phyloP scores from a whole-genome alignment of 2,113 vertebrate species.

The Grammomys surdaster region DNA sequence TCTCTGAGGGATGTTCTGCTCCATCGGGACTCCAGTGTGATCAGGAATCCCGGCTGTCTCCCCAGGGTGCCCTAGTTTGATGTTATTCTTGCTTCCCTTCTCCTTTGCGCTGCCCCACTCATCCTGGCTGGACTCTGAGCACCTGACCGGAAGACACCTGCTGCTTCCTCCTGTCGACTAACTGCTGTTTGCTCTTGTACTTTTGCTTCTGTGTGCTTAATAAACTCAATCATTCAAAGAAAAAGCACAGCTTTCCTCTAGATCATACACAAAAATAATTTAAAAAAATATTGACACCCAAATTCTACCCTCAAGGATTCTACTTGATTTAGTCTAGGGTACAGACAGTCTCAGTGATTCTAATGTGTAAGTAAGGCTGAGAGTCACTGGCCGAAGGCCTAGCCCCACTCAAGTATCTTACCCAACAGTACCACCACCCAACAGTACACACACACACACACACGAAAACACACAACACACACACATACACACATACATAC shows the following conservation, averaged over 20 bases:
- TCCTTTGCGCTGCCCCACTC: neutral
- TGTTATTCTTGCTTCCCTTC: neutral
- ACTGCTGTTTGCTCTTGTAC: neutral
- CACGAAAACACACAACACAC: too few relatives aligned
- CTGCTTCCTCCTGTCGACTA: neutral
- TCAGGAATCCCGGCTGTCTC: neutral
- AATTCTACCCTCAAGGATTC: neutral
- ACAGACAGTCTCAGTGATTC: neutral
- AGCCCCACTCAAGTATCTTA: neutral
- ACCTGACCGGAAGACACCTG: neutral
- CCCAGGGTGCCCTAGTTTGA: neutral
- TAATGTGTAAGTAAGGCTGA: neutral
- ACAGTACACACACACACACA: too few relatives aligned
- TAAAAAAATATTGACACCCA: neutral
- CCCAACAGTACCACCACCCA: neutral
- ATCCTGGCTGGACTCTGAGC: neutral
- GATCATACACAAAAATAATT: neutral
- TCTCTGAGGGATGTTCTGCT: neutral
- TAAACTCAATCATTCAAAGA: neutral
- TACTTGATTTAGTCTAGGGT: neutral
- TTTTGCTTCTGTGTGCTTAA: neutral
- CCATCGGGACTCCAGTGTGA: neutral
- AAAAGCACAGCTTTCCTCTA: neutral
- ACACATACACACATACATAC: too few relatives aligned
- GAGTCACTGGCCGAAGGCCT: neutral